phyloP scores from a whole-genome alignment of 1,140 invertebrate species.

The Lanistes nyassanus region DNA sequence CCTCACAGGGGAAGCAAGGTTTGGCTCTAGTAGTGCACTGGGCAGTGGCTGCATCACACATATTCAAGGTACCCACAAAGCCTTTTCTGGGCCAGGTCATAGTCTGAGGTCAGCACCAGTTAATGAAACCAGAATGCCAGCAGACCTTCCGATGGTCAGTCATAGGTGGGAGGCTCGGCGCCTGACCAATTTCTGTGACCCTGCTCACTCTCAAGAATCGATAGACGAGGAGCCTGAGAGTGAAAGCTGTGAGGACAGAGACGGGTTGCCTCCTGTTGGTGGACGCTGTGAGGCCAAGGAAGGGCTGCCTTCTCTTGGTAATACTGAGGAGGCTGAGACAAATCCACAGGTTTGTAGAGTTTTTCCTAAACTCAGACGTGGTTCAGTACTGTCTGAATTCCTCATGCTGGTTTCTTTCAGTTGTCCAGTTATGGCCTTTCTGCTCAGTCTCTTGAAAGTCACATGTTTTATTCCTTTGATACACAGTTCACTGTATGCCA shows the following conservation, averaged over 20 bases:
- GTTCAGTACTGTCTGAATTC: too few species aligned
- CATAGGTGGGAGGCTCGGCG: conserved; percentile 35
- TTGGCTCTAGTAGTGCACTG: conserved; percentile 46
- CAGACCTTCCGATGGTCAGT: conserved; percentile 43
- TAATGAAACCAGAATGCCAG: conserved; percentile 51
- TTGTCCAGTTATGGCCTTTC: too few species aligned
- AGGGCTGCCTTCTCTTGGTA: background rate
- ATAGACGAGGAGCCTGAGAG: conserved; percentile 47
- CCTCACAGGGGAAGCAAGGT: conserved; percentile 19
- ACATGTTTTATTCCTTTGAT: too few species aligned
- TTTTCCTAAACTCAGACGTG: background rate
- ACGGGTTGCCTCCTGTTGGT: background rate
- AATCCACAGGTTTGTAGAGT: background rate
- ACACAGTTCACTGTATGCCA: too few species aligned
- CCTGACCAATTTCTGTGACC: conserved; percentile 43
- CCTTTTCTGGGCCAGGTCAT: conserved; percentile 59
- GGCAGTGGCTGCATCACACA: conserved; percentile 31
- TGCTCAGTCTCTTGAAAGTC: too few species aligned
- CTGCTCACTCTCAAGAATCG: conserved; percentile 31
- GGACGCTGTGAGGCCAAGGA: too few species aligned
- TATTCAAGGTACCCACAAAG: background rate
- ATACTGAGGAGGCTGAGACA: background rate
- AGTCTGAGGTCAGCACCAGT: conserved; percentile 38
- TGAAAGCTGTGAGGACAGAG: too few species aligned
- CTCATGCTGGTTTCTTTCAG: too few species aligned